Conservation (phyloP, 1,140 invertebrate species). For the Lepidostoma basale region DNA sequence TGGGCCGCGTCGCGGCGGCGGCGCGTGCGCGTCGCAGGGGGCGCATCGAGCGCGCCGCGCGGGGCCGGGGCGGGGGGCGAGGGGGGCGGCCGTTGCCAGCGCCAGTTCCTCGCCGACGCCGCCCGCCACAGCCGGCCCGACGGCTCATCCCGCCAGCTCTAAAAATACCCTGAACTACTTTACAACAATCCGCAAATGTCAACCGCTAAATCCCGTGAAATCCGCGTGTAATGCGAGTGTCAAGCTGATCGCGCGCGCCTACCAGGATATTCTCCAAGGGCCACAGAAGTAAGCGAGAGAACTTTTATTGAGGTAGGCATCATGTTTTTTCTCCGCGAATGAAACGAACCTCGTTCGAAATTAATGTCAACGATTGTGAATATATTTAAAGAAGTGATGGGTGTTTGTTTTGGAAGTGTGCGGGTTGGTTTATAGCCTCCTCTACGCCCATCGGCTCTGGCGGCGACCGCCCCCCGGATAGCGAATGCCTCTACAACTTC, state of each 20-base stretch:
- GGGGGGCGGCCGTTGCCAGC: background rate
- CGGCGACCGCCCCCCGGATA: background rate
- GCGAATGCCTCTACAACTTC: background rate
- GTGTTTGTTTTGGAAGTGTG: background rate
- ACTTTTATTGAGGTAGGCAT: slow-evolving; percentile 20
- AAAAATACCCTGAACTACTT: slow-evolving; percentile 12
- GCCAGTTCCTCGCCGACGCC: background rate
- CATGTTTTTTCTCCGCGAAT: background rate
- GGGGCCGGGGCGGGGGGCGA: background rate
- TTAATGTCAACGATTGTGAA: background rate
- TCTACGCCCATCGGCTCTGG: background rate
- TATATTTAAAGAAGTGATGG: background rate
- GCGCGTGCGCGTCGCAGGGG: too few relatives aligned
- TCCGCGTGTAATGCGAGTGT: slow-evolving; percentile 4
- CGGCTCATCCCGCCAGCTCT: background rate
- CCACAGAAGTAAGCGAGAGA: background rate
- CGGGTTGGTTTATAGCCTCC: too few relatives aligned
- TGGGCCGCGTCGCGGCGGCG: too few relatives aligned
- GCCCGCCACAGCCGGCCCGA: background rate
- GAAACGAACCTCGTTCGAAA: background rate
- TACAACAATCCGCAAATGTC: slow-evolving; percentile 23
- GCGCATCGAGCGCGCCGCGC: background rate
- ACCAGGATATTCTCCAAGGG: background rate
- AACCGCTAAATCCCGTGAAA: slow-evolving; percentile 18
- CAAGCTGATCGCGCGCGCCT: background rate